Base-by-base conservation (phyloP, 2,888 invertebrate genomes). In the Andricus quercusramuli region DNA sequence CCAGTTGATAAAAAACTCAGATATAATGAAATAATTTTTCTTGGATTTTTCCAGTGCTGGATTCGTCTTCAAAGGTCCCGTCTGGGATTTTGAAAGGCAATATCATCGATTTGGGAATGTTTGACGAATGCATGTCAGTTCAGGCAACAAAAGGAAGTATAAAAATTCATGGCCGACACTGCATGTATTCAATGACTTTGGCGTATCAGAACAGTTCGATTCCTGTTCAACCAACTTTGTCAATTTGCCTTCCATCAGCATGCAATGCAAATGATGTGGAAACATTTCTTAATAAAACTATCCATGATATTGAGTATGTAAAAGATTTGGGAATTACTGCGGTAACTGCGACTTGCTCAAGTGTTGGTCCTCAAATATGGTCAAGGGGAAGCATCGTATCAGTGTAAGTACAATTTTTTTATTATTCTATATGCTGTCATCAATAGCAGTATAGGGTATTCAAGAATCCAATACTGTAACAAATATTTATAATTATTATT, bases 161-260 rank as follows among this genome's bases (percentile, higher is more conserved):
- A 1, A 83, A 86, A 17, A 92, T 93, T 80, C 87, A 79, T 13
- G 93, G 93, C 20, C 91, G 92, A 82, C 92, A 93, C 82, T 94
- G 94, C 83, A 90, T 92, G 79, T 87, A 92, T 51, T 86, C 82
- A 66, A 84, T 92, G 44, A 78, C 82, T 56, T 88, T 90, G 20
- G 20, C 6, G 20, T 20, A 20, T 20, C 84, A 85, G 6, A 80
- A 89, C 22, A 41, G 86, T 25, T 85, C 82, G 47, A 83, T 86
- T 32, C 83, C 90, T 29, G 82, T 91, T 47, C 9, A n/a, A 3
- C 59, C 59, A 59, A 88, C 87, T 20, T 89, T 92, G 90, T 92
- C 93, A 1, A 90, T 93, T 59, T 93, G 93, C 83, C 82, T 94
- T 32, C 94, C 94, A 20, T 89, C 92, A 41, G 89, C 91, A 2